Evolutionary conservation across 2,113 vertebrate genomes (phyloP).

Genomic region (Panurus biarmicus): DNA sequence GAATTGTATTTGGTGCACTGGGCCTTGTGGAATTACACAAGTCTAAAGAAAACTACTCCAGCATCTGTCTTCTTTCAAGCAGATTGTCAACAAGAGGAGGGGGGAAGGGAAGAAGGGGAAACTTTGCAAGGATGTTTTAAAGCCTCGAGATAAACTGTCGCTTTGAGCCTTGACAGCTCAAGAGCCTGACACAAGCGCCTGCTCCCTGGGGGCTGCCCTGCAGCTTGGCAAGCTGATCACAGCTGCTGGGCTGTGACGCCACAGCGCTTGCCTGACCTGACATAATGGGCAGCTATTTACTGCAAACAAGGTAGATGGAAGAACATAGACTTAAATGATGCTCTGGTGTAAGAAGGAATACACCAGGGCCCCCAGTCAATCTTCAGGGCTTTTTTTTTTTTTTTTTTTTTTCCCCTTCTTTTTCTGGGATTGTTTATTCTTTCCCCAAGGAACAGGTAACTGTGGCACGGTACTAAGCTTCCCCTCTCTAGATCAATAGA

Average conservation of each 20-base stretch:
- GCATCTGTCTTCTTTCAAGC: slow-evolving; percentile 79
- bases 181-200: slow-evolving; percentile 60
- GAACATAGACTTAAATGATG: slow-evolving; percentile 83
- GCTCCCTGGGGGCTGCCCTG: slow-evolving; percentile 46
- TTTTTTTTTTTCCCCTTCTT: not conserved
- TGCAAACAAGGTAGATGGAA: slow-evolving; percentile 83
- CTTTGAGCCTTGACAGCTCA: slow-evolving; percentile 72
- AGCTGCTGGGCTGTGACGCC: slow-evolving; percentile 72
- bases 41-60: slow-evolving; percentile 73
- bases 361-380: slow-evolving; percentile 67
- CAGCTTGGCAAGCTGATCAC: slow-evolving; percentile 56
- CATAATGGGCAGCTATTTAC: slow-evolving; percentile 87
- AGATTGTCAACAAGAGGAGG: slow-evolving; percentile 68
- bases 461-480: slow-evolving; percentile 57
- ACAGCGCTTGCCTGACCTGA: slow-evolving; percentile 73
- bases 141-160: slow-evolving; percentile 71
- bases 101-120: slow-evolving; percentile 22
- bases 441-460: slow-evolving; percentile 65
- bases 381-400: slow-evolving; percentile 14
- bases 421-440: slow-evolving; percentile 57
- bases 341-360: slow-evolving; percentile 72
- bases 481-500: slow-evolving; percentile 69
- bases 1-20: slow-evolving; percentile 61
- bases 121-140: slow-evolving; percentile 67
- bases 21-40: slow-evolving; percentile 65